phyloP scores from a whole-genome alignment of 2,113 vertebrate genomes.

The Podiceps cristatus region DNA sequence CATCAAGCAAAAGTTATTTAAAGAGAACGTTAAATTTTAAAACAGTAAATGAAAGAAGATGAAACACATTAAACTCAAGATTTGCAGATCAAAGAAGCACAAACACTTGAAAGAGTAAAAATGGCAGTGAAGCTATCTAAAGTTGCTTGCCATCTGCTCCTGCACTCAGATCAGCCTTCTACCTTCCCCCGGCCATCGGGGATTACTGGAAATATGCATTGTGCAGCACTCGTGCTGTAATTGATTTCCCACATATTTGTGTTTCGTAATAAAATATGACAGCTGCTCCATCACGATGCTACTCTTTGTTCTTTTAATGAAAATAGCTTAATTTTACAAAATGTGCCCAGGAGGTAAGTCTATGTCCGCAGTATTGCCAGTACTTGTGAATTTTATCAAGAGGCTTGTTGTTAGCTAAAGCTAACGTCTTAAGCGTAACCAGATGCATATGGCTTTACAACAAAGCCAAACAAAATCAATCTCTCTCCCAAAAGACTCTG shows the following conservation, averaged over 20 bases:
- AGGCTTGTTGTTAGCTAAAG: slow-evolving; percentile 30
- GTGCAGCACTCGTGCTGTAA: not conserved
- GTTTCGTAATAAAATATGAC: slow-evolving; percentile 64
- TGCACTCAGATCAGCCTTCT: slow-evolving; percentile 31
- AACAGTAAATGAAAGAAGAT: slow-evolving; percentile 30
- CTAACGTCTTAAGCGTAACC: slow-evolving; percentile 27
- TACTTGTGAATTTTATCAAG: slow-evolving; percentile 40
- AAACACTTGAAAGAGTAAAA: slow-evolving; percentile 51
- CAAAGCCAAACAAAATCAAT: slow-evolving; percentile 49
- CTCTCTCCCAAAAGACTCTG: not conserved
- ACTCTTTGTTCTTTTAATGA: slow-evolving; percentile 61
- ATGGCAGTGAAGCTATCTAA: slow-evolving; percentile 49
- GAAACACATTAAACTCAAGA: slow-evolving; percentile 11
- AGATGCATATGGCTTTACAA: slow-evolving; percentile 25
- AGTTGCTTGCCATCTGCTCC: slow-evolving; percentile 64
- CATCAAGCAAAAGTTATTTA: slow-evolving; percentile 20
- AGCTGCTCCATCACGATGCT: slow-evolving; percentile 49
- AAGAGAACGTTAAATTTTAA: slow-evolving; percentile 17
- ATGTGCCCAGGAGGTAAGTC: slow-evolving; percentile 31
- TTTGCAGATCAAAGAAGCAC: slow-evolving; percentile 50
- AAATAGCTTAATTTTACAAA: slow-evolving; percentile 62
- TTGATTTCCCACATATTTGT: slow-evolving; percentile 63
- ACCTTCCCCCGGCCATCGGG: slow-evolving; percentile 12
- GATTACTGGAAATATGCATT: slow-evolving; percentile 50
- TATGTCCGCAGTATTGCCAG: not conserved